A percentile compares a stretch with the other conserved stretches of the same genome.
Conservation (phyloP, 23 tunicate genomes). For the Corella eumyota region DNA sequence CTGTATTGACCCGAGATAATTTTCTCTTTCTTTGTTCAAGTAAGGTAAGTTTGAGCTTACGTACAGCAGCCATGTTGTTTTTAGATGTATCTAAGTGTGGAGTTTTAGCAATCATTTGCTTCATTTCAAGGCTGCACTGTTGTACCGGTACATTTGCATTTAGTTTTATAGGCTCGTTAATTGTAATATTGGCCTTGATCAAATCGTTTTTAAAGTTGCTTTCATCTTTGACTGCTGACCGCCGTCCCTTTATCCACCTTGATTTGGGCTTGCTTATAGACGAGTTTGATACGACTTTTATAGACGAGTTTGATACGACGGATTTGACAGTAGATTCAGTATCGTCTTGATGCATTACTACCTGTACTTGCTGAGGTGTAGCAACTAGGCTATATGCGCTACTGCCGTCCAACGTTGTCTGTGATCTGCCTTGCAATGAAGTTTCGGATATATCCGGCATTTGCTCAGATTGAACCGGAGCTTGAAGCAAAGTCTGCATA, state of each 20-base stretch:
- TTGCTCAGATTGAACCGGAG: neutral
- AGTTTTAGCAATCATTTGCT: neutral
- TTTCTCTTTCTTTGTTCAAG: constrained; percentile 61
- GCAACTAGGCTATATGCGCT: no score
- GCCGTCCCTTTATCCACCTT: no score
- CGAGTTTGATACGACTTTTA: neutral
- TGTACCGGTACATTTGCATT: constrained; percentile 14
- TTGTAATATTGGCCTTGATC: neutral
- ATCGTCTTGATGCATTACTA: neutral
- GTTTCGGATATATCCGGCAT: constrained; percentile 1
- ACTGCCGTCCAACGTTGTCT: neutral
- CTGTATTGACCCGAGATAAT: constrained; percentile 48
- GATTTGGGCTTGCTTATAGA: constrained; percentile 1
- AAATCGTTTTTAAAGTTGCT: no score
- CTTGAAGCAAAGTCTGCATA: no score
- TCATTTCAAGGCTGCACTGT: neutral
- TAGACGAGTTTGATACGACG: neutral
- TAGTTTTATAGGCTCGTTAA: constrained; percentile 1
- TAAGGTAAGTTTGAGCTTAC: constrained; percentile 40
- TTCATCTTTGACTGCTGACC: neutral
- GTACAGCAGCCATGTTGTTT: constrained; percentile 30
- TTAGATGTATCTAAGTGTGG: constrained; percentile 15
- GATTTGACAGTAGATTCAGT: neutral
- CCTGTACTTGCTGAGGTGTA: constrained; percentile 1
- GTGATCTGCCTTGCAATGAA: neutral